phyloP scores from a whole-genome alignment of 1,140 invertebrate genomes.

The Drosophila cardini region DNA sequence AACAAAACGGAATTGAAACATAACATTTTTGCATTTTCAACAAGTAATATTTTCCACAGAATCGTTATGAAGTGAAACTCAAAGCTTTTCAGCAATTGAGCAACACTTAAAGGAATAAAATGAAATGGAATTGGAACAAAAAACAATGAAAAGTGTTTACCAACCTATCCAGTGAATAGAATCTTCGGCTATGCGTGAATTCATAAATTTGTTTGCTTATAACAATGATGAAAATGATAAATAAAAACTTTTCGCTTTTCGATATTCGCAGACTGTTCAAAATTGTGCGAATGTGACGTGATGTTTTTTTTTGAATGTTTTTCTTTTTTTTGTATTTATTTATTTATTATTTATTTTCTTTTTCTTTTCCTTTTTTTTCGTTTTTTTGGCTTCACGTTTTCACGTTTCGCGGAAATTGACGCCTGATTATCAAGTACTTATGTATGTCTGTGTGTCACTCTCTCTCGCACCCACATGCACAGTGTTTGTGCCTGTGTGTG shows the following conservation, averaged over 20 bases:
- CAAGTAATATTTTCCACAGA: too few species aligned
- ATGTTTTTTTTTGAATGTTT: slow-evolving; percentile 10
- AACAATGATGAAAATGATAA: slow-evolving; percentile 1
- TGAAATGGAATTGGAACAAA: not conserved
- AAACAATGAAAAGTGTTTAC: not conserved
- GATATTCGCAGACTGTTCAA: slow-evolving; percentile 34
- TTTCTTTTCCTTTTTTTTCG: not conserved
- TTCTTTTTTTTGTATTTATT: not conserved
- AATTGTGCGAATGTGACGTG: slow-evolving; percentile 44
- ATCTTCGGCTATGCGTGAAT: not conserved
- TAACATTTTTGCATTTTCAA: too few species aligned
- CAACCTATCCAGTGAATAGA: not conserved
- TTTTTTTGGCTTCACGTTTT: slow-evolving; percentile 41
- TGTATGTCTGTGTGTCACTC: not conserved
- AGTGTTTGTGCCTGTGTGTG: not conserved
- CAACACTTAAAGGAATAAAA: not conserved
- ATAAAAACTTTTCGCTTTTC: slow-evolving; percentile 30
- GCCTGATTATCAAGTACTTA: slow-evolving; percentile 37
- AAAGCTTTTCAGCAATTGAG: too few species aligned
- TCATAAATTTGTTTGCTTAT: slow-evolving; percentile 3
- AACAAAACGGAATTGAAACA: not conserved
- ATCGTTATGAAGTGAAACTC: too few species aligned
- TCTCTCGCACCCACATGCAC: not conserved
- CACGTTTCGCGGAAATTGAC: slow-evolving; percentile 49
- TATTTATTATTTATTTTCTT: slow-evolving; percentile 7